Conservation (phyloP, 2,888 invertebrate genomes). For the Drosophila nr. fundita region DNA sequence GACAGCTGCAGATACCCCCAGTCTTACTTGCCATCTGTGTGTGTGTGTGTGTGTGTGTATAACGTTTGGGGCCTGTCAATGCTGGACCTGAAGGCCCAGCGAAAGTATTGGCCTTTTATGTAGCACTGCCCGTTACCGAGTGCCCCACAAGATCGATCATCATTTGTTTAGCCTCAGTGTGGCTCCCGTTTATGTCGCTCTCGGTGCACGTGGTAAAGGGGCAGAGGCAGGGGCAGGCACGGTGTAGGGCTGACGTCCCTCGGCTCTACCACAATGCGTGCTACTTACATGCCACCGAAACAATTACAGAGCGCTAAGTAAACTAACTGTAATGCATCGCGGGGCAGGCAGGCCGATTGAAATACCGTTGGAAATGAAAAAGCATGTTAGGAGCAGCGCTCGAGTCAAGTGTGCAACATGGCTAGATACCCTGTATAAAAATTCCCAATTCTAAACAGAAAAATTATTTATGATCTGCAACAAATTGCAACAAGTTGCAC, state of each 20-base stretch:
- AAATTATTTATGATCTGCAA: background rate
- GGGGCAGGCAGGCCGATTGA: conserved; percentile 55
- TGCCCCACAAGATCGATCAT: conserved; percentile 77
- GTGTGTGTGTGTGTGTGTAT: background rate
- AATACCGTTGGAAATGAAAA: conserved; percentile 71
- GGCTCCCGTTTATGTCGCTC: conserved; percentile 75
- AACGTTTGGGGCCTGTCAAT: conserved; percentile 38
- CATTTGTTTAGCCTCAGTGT: conserved; percentile 76
- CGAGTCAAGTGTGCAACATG: background rate
- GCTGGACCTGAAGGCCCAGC: conserved; percentile 44
- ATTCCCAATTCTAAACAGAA: background rate
- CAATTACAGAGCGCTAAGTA: conserved; percentile 80
- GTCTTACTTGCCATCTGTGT: background rate
- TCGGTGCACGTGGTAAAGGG: background rate
- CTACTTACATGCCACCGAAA: conserved; percentile 80
- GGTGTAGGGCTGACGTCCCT: background rate
- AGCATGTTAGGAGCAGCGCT: background rate
- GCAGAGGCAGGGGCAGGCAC: background rate
- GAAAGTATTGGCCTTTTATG: conserved; percentile 73
- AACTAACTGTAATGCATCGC: conserved; percentile 74
- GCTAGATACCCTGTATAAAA: background rate
- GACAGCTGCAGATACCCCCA: conserved; percentile 60
- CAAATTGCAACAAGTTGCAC: too few relatives aligned
- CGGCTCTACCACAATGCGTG: conserved; percentile 66
- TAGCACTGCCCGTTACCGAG: conserved; percentile 41